phyloP scores from a whole-genome alignment of 2,113 vertebrate genomes.

The Sander vitreus region DNA sequence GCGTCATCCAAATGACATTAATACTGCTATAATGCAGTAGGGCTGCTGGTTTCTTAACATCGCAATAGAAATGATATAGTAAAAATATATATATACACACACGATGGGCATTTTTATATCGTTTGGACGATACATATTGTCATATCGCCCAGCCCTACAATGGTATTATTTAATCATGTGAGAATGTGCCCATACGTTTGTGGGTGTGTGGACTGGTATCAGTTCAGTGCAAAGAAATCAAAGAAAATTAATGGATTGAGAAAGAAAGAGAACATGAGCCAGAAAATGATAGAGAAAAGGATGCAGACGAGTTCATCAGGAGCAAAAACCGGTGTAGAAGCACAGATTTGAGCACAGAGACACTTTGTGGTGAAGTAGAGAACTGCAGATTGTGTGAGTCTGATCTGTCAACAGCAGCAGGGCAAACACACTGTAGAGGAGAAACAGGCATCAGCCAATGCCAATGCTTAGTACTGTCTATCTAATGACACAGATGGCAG shows the following conservation, averaged over 20 bases:
- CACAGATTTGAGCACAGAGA: slow-evolving; percentile 69
- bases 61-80: too few species aligned
- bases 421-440: not conserved
- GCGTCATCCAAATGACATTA: too few species aligned
- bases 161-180: slow-evolving; percentile 15
- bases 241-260: not conserved
- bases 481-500: slow-evolving; percentile 38
- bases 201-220: not conserved
- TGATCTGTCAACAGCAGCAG: not conserved
- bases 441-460: not conserved
- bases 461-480: not conserved
- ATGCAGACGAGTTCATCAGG: not conserved
- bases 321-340: slow-evolving; percentile 24
- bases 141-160: too few species aligned
- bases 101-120: too few species aligned
- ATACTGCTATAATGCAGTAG: too few species aligned
- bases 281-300: not conserved
- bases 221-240: slow-evolving; percentile 14
- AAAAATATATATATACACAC: too few species aligned
- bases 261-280: not conserved
- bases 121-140: too few species aligned
- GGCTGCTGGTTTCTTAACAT: too few species aligned
- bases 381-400: slow-evolving; percentile 46
- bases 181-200: not conserved
- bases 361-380: slow-evolving; percentile 72